Conservation (phyloP, 1,140 invertebrate genomes). For the Popillia japonica region DNA sequence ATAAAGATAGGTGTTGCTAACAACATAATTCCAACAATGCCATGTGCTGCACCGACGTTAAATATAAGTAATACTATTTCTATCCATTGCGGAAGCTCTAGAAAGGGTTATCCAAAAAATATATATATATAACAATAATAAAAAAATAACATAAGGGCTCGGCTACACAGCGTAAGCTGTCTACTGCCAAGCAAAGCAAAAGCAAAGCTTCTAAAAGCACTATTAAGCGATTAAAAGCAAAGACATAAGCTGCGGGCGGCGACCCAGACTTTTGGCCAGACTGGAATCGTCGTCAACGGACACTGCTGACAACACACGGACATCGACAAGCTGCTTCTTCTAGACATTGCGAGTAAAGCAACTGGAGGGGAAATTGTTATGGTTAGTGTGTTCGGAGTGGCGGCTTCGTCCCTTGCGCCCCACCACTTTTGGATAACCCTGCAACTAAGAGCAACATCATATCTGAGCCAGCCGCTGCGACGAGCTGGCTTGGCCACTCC, state of each 20-base stretch:
- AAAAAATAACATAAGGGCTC: conserved; percentile 45
- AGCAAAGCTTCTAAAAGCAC: conserved; percentile 56
- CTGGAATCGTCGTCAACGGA: conserved; percentile 38
- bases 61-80: conserved; percentile 39
- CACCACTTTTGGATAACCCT: conserved; percentile 64
- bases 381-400: conserved; percentile 50
- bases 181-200: conserved; percentile 54
- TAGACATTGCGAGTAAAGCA: conserved; percentile 54
- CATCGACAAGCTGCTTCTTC: conserved; percentile 54
- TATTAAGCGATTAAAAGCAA: conserved; percentile 49
- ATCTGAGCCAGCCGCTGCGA: conserved; percentile 66
- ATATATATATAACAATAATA: conserved; percentile 32
- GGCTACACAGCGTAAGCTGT: conserved; percentile 48
- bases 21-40: conserved; percentile 19
- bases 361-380: conserved; percentile 49
- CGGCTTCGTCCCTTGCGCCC: conserved; percentile 52
- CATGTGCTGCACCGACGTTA: conserved; percentile 36
- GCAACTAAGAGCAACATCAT: conserved; percentile 66
- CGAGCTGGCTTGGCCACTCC: conserved; percentile 42
- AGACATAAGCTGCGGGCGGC: conserved; percentile 43
- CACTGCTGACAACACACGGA: conserved; percentile 45
- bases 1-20: conserved; percentile 1
- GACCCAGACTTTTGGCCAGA: conserved; percentile 37
- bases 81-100: conserved; percentile 56
- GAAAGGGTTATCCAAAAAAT: conserved; percentile 58